Conservation (phyloP, 2,888 invertebrate species). For the Brenthis hecate region DNA sequence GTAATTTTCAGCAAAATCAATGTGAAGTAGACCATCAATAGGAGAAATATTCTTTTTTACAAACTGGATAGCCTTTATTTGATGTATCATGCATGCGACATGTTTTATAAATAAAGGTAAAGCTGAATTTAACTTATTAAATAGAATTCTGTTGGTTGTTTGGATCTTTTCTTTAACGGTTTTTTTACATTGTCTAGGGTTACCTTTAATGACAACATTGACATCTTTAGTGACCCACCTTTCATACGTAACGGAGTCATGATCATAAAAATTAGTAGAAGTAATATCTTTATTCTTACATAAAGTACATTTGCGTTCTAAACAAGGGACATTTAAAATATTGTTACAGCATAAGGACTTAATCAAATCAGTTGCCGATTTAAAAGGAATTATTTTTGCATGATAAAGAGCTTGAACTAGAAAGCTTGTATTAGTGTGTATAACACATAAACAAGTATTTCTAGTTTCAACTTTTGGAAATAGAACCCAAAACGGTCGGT, state of each 20-base stretch:
- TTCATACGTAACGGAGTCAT: neutral
- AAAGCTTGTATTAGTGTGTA: conserved; percentile 4
- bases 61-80: neutral
- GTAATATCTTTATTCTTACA: neutral
- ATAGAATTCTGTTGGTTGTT: too few species aligned
- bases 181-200: too few species aligned
- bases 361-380: neutral
- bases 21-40: neutral
- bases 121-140: neutral
- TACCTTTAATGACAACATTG: too few species aligned
- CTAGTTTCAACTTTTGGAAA: too few species aligned
- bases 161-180: too few species aligned
- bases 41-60: neutral
- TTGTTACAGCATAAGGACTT: neutral
- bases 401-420: neutral
- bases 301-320: neutral
- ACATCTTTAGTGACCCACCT: neutral
- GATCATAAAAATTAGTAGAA: neutral
- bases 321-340: neutral
- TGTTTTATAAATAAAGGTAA: neutral
- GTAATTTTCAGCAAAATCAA: neutral
- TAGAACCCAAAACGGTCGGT: too few species aligned
- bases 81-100: neutral
- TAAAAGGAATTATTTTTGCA: neutral
- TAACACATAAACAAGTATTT: too few species aligned